These are phyloP conservation scores for Lophius americanus DNA, from an alignment of 2,797 vertebrate species.

Conservation along the genomic window DNA sequence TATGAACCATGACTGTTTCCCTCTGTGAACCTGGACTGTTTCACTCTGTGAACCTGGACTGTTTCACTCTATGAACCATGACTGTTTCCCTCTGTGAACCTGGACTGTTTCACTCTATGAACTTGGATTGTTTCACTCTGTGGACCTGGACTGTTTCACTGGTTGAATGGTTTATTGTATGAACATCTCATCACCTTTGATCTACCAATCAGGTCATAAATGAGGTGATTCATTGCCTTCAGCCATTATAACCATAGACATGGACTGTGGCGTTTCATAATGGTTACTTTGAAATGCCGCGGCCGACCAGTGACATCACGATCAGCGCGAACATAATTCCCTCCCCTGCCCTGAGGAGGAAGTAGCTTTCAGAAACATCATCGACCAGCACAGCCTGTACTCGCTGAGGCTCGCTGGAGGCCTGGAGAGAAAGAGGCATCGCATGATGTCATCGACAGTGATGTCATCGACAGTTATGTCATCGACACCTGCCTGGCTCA, in stretches of 20 bases:
- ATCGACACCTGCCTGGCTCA: slow-evolving; percentile 73
- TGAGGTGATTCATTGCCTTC: not conserved
- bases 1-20: too few species aligned
- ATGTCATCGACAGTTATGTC: slow-evolving; percentile 53
- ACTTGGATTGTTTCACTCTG: too few species aligned
- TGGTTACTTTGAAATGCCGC: slow-evolving; percentile 14
- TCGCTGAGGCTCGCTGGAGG: slow-evolving; percentile 42
- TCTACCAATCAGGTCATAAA: too few species aligned
- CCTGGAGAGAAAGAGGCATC: slow-evolving; percentile 37
- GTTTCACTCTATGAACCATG: too few species aligned
- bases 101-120: too few species aligned
- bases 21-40: too few species aligned
- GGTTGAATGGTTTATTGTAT: too few species aligned
- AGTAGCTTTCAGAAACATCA: slow-evolving; percentile 67
- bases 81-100: too few species aligned
- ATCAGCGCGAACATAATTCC: slow-evolving; percentile 26
- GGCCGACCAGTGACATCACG: slow-evolving; percentile 31
- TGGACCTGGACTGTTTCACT: too few species aligned
- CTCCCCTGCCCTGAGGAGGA: slow-evolving; percentile 35
- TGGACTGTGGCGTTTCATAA: not conserved
- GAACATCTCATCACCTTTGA: too few species aligned
- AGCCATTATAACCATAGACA: slow-evolving; percentile 12
- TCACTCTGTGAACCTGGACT: too few species aligned
- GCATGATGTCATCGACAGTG: slow-evolving; percentile 33
- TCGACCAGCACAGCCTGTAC: slow-evolving; percentile 58